These are phyloP conservation scores for Caenorhabditis sp. DNA, from an alignment of 2,888 invertebrate species.

Conservation along the genomic window DNA sequence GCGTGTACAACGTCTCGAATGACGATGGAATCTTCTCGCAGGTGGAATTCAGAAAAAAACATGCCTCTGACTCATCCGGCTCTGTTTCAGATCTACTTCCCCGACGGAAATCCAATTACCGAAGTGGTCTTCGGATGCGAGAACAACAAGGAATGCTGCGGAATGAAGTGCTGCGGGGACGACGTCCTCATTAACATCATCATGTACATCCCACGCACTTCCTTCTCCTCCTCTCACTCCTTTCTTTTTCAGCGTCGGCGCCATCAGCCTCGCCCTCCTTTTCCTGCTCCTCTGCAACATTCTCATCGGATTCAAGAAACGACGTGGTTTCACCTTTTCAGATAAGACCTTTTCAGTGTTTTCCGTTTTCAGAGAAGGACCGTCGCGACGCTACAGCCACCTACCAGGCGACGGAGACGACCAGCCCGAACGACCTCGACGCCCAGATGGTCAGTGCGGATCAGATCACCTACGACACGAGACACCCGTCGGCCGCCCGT, in stretches of 20 bases:
- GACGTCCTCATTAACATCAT: conserved; percentile 56
- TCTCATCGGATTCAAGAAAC: conserved; percentile 56
- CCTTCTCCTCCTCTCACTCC: no score
- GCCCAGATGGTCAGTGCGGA: conserved; percentile 22
- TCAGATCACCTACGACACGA: conserved; percentile 33
- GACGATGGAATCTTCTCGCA: conserved; percentile 25
- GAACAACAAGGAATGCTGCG: conserved; percentile 52
- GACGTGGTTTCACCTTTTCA: no score
- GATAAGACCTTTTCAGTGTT: no score
- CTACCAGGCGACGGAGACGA: conserved; percentile 19
- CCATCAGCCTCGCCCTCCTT: conserved; percentile 47
- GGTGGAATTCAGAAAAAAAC: neutral
- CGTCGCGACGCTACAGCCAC: neutral
- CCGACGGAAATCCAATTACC: conserved; percentile 9
- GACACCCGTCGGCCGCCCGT: conserved; percentile 13
- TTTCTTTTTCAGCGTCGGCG: conserved; percentile 43
- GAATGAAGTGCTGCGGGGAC: conserved; percentile 57
- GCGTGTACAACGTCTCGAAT: conserved; percentile 29
- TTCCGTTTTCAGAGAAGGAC: conserved; percentile 29
- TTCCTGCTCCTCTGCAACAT: conserved; percentile 57
- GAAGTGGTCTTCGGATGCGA: conserved; percentile 50
- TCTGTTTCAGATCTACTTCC: conserved; percentile 36
- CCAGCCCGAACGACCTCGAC: conserved; percentile 12
- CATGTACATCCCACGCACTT: no score
- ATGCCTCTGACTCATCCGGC: neutral